phyloP scores from a whole-genome alignment of 2,888 invertebrate genomes.

The Chaetoderma sp. region DNA sequence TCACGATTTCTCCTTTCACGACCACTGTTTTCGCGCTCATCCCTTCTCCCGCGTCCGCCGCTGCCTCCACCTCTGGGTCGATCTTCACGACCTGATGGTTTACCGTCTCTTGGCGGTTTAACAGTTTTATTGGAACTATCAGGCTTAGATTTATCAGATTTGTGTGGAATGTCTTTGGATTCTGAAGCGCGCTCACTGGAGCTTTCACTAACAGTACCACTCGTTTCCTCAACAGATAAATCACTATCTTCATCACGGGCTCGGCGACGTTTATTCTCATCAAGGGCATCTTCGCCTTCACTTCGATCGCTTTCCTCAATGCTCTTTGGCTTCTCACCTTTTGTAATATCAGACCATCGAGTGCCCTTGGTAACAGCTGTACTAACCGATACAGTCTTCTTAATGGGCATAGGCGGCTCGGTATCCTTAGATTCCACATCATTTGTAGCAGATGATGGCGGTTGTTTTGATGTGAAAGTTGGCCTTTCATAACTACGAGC shows the following conservation, averaged over 20 bases:
- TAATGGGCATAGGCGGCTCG: no score
- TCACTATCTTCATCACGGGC: slow-evolving; percentile 56
- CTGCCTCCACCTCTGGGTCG: background rate
- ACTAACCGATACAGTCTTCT: no score
- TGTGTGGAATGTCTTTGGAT: slow-evolving; percentile 25
- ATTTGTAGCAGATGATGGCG: no score
- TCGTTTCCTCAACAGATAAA: slow-evolving; percentile 59
- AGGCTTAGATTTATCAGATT: slow-evolving; percentile 13
- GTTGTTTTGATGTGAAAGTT: no score
- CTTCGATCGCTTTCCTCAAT: slow-evolving; percentile 22
- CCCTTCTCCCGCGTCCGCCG: background rate
- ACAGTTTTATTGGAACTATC: slow-evolving; percentile 28
- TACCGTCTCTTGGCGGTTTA: background rate
- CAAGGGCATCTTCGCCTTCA: slow-evolving; percentile 39
- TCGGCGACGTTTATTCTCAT: slow-evolving; percentile 40
- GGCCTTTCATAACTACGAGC: no score
- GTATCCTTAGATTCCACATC: no score
- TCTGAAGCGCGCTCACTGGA: slow-evolving; percentile 45
- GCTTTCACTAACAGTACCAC: slow-evolving; percentile 60
- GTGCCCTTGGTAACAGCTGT: no score
- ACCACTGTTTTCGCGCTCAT: slow-evolving; percentile 11
- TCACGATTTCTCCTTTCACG: slow-evolving; percentile 28
- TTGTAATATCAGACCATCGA: no score
- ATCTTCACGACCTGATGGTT: background rate
- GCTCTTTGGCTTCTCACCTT: no score